Percentiles rank a stretch among this genome's conserved stretches.
Evolutionary conservation across 2,888 invertebrate genomes (phyloP).

Genomic region (Melanostoma mellinum): DNA sequence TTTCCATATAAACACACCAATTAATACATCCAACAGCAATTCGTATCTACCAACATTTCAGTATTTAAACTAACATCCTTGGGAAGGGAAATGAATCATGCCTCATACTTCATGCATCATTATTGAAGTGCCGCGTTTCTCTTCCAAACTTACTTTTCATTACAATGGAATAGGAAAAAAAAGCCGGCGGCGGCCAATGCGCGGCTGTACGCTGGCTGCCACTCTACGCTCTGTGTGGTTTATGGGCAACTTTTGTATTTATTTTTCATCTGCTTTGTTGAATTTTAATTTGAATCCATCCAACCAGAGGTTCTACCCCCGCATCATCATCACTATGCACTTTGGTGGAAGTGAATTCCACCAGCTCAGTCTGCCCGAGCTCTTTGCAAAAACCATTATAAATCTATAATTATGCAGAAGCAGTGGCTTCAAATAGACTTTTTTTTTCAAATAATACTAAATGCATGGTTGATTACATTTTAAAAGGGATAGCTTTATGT

Average conservation of each 20-base stretch:
- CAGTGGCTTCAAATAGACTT: constrained; percentile 57
- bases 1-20: constrained; percentile 52
- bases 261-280: constrained; percentile 72
- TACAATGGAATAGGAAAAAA: constrained; percentile 51
- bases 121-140: constrained; percentile 21
- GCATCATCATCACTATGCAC: constrained; percentile 30
- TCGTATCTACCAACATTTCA: constrained; percentile 35
- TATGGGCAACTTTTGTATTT: constrained; percentile 71
- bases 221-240: constrained; percentile 45
- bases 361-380: constrained; percentile 20
- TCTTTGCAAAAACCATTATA: constrained; percentile 61
- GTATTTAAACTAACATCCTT: constrained; percentile 35
- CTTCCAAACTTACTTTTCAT: constrained; percentile 63
- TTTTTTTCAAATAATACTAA: constrained; percentile 61
- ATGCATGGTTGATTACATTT: constrained; percentile 73
- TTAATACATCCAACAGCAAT: constrained; percentile 51
- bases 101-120: constrained; percentile 19
- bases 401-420: constrained; percentile 71
- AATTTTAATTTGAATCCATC: constrained; percentile 72
- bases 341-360: constrained; percentile 52
- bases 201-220: constrained; percentile 50
- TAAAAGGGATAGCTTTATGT: constrained; percentile 62
- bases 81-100: constrained; percentile 38
- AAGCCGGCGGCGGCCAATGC: constrained; percentile 38
- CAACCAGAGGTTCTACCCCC: constrained; percentile 52